Evolutionary conservation across 92 coral and sea anemone species (phyloP), one percentile per base, ranked within the genome.

Genomic region (Anthopleura xanthogrammica): DNA sequence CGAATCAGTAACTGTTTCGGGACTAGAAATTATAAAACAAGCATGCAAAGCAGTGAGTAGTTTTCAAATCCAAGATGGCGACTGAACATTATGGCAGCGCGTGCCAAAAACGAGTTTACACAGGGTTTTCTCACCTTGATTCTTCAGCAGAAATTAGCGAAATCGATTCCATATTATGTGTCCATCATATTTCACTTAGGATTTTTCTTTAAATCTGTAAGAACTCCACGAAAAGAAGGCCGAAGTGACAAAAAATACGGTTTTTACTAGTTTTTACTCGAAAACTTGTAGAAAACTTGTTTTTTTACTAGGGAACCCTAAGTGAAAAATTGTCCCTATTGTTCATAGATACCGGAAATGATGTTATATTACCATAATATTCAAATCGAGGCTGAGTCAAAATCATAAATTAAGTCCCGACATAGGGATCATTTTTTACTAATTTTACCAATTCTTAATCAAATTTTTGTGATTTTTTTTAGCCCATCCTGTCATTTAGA

Each of bases 1-100:
- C 0, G n/a, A n/a, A n/a, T n/a, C n/a, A n/a, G n/a, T n/a, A n/a
- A n/a, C n/a, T n/a, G 43, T 36, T 2, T 72, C 77, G 0, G 77
- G 43, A 12, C 77, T 72, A 1, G 3, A 8, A 36, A 72, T 72
- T 72, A 17, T 42, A 40, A 72, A 29, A 36, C 2, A 72, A 72
- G 52, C 19, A 42, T 39, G 50, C 50, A 29, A 29, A 42, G 29
- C 77, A 72, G 77, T 72, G 12, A n/a, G n/a, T n/a, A n/a, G n/a
- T n/a, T n/a, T 0, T 12, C n/a, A 36, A 72, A 72, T 72, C 77
- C 77, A 72, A 72, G 77, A 36, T 72, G 77, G 50, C 77, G 77
- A n/a, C 13, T 36, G 20, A 72, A 36, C 52, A 72, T n/a, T n/a
- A n/a, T n/a, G n/a, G 48, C 77, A 40, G 6, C 46, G 14, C 11